Conservation (phyloP, 2,113 vertebrate species). For the Oncorhynchus keta region DNA sequence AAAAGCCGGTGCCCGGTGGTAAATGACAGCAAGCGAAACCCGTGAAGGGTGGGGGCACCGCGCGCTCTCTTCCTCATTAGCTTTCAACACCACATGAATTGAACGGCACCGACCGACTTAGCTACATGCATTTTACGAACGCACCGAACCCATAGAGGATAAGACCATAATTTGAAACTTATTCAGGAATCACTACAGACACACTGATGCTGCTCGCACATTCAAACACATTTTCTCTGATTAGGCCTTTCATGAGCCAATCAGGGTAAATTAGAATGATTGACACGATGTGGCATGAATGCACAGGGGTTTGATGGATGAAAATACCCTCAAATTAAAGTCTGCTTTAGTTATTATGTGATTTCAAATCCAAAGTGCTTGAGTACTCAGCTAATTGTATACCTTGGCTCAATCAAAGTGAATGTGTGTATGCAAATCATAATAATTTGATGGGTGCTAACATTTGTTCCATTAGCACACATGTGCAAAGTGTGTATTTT, state of each 20-base stretch:
- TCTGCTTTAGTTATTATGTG: no score
- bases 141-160: not conserved
- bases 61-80: slow-evolving; percentile 55
- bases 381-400: no score
- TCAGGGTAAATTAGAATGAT: slow-evolving; percentile 54
- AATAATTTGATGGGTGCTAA: no score
- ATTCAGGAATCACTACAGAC: slow-evolving; percentile 40
- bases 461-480: no score
- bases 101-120: slow-evolving; percentile 18
- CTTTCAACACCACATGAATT: slow-evolving; percentile 52
- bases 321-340: no score
- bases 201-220: slow-evolving; percentile 28
- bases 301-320: slow-evolving; percentile 18
- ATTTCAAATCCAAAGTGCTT: no score
- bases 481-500: no score
- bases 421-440: slow-evolving; percentile 21
- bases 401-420: slow-evolving; percentile 54
- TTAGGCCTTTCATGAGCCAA: slow-evolving; percentile 50
- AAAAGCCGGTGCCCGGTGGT: no score
- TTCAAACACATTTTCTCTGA: slow-evolving; percentile 60
- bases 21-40: slow-evolving; percentile 7
- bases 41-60: not conserved
- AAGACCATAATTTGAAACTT: slow-evolving; percentile 36
- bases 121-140: no score
- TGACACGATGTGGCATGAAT: slow-evolving; percentile 25